phyloP scores from a whole-genome alignment of 2,113 vertebrate species.

The Hydrochoerus hydrochaeris region DNA sequence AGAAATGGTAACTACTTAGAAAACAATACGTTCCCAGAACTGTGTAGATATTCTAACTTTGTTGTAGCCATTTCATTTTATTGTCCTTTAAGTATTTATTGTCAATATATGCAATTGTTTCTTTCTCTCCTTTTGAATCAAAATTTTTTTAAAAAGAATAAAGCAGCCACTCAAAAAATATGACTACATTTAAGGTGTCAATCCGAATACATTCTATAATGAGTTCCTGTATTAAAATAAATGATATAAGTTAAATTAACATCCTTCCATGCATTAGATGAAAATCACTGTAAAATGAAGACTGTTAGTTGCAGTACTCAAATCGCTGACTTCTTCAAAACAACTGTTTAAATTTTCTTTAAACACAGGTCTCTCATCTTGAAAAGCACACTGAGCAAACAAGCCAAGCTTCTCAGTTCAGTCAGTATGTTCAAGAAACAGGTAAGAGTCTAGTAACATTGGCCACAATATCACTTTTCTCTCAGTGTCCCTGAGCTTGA shows the following conservation, averaged over 20 bases:
- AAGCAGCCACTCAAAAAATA: not conserved
- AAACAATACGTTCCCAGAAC: conserved; percentile 39
- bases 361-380: conserved; percentile 81
- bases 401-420: conserved; percentile 79
- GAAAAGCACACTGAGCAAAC: conserved; percentile 81
- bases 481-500: not conserved
- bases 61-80: conserved; percentile 32
- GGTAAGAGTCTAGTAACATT: conserved; percentile 81
- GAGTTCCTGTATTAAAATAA: conserved; percentile 18
- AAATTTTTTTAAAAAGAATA: conserved; percentile 9
- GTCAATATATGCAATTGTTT: conserved; percentile 27
- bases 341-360: conserved; percentile 68
- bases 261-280: not conserved
- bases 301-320: not conserved
- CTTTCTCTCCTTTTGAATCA: not conserved
- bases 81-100: conserved; percentile 41
- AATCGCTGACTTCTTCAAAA: conserved; percentile 61
- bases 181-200: not conserved
- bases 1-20: conserved; percentile 88
- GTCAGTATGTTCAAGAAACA: conserved; percentile 82
- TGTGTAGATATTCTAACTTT: conserved; percentile 31
- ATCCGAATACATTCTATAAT: conserved; percentile 12
- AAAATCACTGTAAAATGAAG: conserved; percentile 53
- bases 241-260: conserved; percentile 10
- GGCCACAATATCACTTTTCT: not conserved